Base-by-base conservation (phyloP, 1,140 invertebrate genomes). In the Macrobrachium rosenbergii region DNA sequence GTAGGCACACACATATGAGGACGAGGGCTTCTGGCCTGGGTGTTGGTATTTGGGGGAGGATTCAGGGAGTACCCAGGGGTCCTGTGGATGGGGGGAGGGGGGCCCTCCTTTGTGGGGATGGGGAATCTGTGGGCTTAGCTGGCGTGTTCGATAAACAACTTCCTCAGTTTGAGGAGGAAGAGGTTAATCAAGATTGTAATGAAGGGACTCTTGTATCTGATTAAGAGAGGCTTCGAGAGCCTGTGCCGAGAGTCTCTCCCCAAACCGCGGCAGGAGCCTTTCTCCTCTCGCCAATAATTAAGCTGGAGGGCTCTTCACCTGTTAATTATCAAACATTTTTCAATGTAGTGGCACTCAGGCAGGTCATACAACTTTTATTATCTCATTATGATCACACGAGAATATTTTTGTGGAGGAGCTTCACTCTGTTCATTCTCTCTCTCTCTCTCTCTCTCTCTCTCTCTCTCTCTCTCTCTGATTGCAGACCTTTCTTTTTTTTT, bases 241-340 rank as follows among this genome's bases (percentile, higher is more conserved):
- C n/a, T 12, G 64, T 10, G 28, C n/a, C 17, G n/a, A 58, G 76
- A 79, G 76, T 16, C 16, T 60, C 62, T 75, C 17, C 60, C n/a
- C 82, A 59, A 73, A 28, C 10, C 64, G 59, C 37, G 37, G 14
- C 23, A 17, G n/a, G 28, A 73, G 63, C 73, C 73, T 75, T 75
- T 75, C 69, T 75, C 69, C 21, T 60, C 16, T 83, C 45, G 37
- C 67, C 82, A 83, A 83, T 83, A 83, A 83, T 83, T 83, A 83
- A 83, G 58, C 28, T 83, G 21, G 62, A 83, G 82, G 19, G n/a
- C 69, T n/a, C 82, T 83, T 43, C 69, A 83, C 67, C 69, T 83
- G 82, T 83, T 83, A 83, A 83, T 83, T 83, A 83, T 83, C 82
- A 83, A 83, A 75, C 82, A 83, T 83, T 83, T 83, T 83, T 83